Evolutionary conservation across 2,888 invertebrate genomes (phyloP).

Genomic region (Andrena marginata): DNA sequence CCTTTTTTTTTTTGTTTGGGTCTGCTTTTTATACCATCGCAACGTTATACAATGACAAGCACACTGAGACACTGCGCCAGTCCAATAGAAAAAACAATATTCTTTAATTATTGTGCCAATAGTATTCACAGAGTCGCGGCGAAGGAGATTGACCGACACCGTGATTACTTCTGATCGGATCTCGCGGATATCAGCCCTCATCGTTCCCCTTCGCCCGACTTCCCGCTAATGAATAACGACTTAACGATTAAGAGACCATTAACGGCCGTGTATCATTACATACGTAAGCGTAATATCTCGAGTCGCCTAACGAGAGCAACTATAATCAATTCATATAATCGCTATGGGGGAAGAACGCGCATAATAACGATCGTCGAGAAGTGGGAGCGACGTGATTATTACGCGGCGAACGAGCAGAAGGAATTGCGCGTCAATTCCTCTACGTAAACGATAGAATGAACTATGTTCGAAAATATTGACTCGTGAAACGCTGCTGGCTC

Average conservation of each 20-base stretch:
- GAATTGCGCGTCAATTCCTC: slow-evolving; percentile 22
- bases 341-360: slow-evolving; percentile 54
- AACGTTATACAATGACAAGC: slow-evolving; percentile 75
- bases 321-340: slow-evolving; percentile 61
- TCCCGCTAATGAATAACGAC: slow-evolving; percentile 62
- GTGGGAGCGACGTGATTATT: slow-evolving; percentile 26
- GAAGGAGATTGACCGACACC: slow-evolving; percentile 37
- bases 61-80: slow-evolving; percentile 79
- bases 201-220: slow-evolving; percentile 22
- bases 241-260: slow-evolving; percentile 66
- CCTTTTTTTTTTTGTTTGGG: slow-evolving; percentile 22
- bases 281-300: slow-evolving; percentile 80
- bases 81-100: slow-evolving; percentile 73
- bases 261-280: slow-evolving; percentile 59
- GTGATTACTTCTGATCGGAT: not conserved
- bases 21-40: slow-evolving; percentile 44
- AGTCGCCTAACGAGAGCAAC: slow-evolving; percentile 73
- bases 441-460: slow-evolving; percentile 25
- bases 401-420: slow-evolving; percentile 23
- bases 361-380: slow-evolving; percentile 34
- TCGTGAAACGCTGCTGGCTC: slow-evolving; percentile 18
- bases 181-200: not conserved
- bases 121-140: slow-evolving; percentile 61
- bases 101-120: slow-evolving; percentile 69
- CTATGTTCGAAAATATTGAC: slow-evolving; percentile 40